Conservation (phyloP, 2,797 vertebrate species). For the Poeciliopsis infans region DNA sequence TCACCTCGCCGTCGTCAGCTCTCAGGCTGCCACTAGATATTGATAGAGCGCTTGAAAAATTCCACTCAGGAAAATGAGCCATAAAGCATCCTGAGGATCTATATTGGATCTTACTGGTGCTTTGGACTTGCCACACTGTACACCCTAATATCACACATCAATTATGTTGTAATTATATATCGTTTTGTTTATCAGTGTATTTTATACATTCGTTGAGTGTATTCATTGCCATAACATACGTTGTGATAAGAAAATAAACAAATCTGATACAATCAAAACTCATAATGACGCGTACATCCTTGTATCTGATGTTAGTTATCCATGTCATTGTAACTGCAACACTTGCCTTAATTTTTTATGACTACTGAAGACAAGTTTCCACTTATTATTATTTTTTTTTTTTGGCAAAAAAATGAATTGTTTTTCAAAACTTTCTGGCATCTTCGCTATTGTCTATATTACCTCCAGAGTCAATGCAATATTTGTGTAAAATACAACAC, state of each 20-base stretch:
- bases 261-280: not conserved
- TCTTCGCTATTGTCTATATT: not conserved
- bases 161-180: constrained; percentile 51
- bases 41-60: constrained; percentile 70
- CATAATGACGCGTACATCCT: not conserved
- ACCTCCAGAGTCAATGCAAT: constrained; percentile 10
- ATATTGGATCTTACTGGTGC: constrained; percentile 68
- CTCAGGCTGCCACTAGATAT: constrained; percentile 68
- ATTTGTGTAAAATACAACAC: constrained; percentile 22
- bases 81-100: constrained; percentile 69
- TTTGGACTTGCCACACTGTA: constrained; percentile 56
- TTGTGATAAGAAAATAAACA: not conserved
- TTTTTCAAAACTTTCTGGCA: too few species aligned
- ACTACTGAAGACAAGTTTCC: not conserved
- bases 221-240: not conserved
- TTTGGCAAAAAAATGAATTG: not conserved
- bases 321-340: not conserved
- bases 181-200: not conserved
- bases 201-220: not conserved
- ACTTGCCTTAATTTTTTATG: constrained; percentile 1
- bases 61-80: constrained; percentile 63
- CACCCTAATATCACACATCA: constrained; percentile 62
- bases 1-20: constrained; percentile 61
- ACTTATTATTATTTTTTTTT: not conserved
- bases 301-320: not conserved